Base-by-base conservation (phyloP, 2,113 vertebrate genomes). In the Motacilla alba region DNA sequence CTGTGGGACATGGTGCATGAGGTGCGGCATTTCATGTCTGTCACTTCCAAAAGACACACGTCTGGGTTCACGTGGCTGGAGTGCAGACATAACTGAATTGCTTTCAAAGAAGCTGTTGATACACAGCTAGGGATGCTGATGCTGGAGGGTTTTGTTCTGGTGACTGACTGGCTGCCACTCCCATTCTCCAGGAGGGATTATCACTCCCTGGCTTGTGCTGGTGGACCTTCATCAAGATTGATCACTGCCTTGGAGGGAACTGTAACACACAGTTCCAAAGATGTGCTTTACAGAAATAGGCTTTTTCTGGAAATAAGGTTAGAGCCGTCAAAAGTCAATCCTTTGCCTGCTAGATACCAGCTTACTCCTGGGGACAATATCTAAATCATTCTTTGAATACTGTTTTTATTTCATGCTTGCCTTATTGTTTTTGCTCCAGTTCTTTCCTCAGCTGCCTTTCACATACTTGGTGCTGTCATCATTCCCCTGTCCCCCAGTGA, bases 251-350 rank as follows among this genome's bases (percentile, higher is more conserved):
- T 47, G 49, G 22, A 84, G 87, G 80, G 73, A 89, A 30, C 80
- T 68, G 52, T 72, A 90, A 60, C 35, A 43, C 0, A 1, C 37
- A 58, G 21, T 79, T 85, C 66, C 74, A 72, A 82, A 89, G 49
- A 78, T 46, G 15, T 39, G 35, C 75, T 79, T 88, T 73, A 20
- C 4, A 4, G 86, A 90, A 94, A 67, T 59, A 63, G 30, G 46
- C 64, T 70, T 27, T 82, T 75, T 80, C 78, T 86, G 75, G 55
- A 89, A 78, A 87, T 87, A 44, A 87, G 44, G 60, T 95, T 95
- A 82, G 89, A 87, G 49, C 22, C 33, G 22, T 64, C 72, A 83
- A 67, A 90, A 88, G 27, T 66, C 63, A 78, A 41, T 83, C 21
- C 5, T 46, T 73, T 50, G 50, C 49, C 50, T 89, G 52, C 46